Base-by-base conservation (phyloP, 2,113 vertebrate genomes). In the Thryonomys swinderianus region DNA sequence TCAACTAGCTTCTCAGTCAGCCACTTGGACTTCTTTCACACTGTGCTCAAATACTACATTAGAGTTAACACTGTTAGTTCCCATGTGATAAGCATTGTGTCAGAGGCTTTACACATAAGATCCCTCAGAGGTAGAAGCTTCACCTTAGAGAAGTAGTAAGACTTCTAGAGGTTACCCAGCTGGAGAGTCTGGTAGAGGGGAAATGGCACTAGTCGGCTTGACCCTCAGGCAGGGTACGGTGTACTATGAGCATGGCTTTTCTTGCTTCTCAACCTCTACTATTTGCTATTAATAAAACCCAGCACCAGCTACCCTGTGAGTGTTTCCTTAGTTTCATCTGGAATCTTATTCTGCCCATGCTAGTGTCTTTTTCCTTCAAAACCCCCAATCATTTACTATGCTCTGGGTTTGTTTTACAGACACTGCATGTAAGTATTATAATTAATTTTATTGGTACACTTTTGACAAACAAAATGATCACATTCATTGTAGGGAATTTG, bases 211-310 rank as follows among this genome's bases (percentile, higher is more conserved):
- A 17, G 61, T 7, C 25, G 17, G 34, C 42, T 7, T 20, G 23
- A 53, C 37, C 34, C 0, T 0, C 0, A 16, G 51, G 42, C n/a
- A 48, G 57, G 25, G 34, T 21, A 32, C 0, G 34, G 40, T 2
- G 32, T 57, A 53, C 32, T 64, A 48, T 20, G 25, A 23, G 40
- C 20, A 30, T n/a, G 40, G 14, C n/a, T 11, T 67, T 37, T 30
- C 20, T 3, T 30, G 18, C n/a, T n/a, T 67, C 34, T 30, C 25
- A 0, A 5, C 67, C 51, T 85, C 57, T 2, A 20, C 23, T 32
- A 55, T 27, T 51, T 20, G 45, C 59, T 21, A 23, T 34, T 32
- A 20, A 1, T 10, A 66, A 51, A 79, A 32, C 16, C 34, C 51
- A 30, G 53, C 32, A 32, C 37, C 30, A 9, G 23, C 16, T 3